Base-by-base conservation (phyloP, 2,797 vertebrate genomes). In the Hozukius guyotensis region DNA sequence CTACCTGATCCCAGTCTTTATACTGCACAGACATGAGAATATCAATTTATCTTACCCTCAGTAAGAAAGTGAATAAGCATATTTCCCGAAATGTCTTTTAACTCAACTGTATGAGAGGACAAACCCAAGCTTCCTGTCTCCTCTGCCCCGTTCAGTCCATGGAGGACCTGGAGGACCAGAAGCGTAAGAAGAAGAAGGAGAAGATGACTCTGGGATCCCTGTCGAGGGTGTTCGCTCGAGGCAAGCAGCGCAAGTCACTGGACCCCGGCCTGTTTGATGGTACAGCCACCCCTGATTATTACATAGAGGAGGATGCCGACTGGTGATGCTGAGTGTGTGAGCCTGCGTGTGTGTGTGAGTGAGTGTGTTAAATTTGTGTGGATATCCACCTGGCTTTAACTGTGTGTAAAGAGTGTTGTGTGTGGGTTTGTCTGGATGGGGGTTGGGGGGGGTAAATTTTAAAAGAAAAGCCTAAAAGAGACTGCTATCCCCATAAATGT, bases 161-260 rank as follows among this genome's bases (percentile, higher is more conserved):
- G 96, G 98, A 99, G 95, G 98, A 99, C 86, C 96, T 99, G 91
- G 98, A 99, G 94, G 98, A 99, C 95, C 98, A 99, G 96, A 99
- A 98, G 95, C 96, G 97, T 96, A 99, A 98, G 95, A 99, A 99
- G 95, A 99, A 99, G 94, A 99, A 99, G 94, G 98, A 99, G 94
- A 99, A 99, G 94, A 97, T 99, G 97, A 97, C 97, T 70, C 97
- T 99, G 8, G 97, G 98, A 83, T 99, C 98, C 78, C 97, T 99
- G 92, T 99, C 98, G 8, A 96, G 98, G 64, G 98, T 99, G 67
- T 99, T 99, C 46, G 97, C 97, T 92, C 96, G 97, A 88, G 97
- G 97, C 12, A 99, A 99, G 93, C 98, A 99, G 84, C 97, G 97
- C 95, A 99, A 99, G 89, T 99, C 97, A 84, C 94, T 99, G 87